phyloP scores from a whole-genome alignment of 2,113 vertebrate species.

The Paramisgurnus dabryanus region DNA sequence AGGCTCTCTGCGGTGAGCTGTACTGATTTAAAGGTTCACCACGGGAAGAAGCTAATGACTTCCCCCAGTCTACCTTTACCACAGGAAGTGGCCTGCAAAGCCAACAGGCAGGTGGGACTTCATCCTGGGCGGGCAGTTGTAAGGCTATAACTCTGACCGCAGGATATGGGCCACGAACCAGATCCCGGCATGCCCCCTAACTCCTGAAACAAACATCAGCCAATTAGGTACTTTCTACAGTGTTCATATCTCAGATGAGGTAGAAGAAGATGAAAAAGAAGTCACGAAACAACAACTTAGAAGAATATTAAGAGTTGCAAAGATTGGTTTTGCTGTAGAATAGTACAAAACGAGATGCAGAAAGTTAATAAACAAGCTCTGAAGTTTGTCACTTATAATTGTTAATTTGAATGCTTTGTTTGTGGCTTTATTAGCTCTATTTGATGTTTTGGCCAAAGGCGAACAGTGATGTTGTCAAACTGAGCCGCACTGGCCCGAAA shows the following conservation, averaged over 20 bases:
- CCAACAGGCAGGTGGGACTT: slow-evolving; percentile 17
- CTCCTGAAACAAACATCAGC: slow-evolving; percentile 20
- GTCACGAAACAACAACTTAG: not conserved
- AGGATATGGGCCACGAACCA: slow-evolving; percentile 40
- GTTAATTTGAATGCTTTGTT: slow-evolving; percentile 17
- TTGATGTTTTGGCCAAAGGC: not conserved
- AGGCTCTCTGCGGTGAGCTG: slow-evolving; percentile 31
- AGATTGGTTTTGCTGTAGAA: not conserved
- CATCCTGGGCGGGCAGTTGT: slow-evolving; percentile 54
- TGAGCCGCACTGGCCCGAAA: slow-evolving; percentile 14
- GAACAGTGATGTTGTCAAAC: slow-evolving; percentile 20
- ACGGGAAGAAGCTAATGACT: slow-evolving; percentile 42
- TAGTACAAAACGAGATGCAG: not conserved
- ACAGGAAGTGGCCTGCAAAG: slow-evolving; percentile 38
- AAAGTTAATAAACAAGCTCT: not conserved
- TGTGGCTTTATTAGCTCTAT: not conserved
- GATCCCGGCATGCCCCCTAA: slow-evolving; percentile 26
- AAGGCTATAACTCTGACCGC: slow-evolving; percentile 37
- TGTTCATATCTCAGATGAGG: slow-evolving; percentile 4
- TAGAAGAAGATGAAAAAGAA: not conserved
- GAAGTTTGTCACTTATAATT: not conserved
- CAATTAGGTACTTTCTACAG: slow-evolving; percentile 6
- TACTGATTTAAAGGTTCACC: slow-evolving; percentile 56
- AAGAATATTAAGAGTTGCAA: not conserved
- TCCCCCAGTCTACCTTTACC: slow-evolving; percentile 29